Evolutionary conservation across 2,797 vertebrate species (phyloP).

Genomic region (Peromyscus attwateri): DNA sequence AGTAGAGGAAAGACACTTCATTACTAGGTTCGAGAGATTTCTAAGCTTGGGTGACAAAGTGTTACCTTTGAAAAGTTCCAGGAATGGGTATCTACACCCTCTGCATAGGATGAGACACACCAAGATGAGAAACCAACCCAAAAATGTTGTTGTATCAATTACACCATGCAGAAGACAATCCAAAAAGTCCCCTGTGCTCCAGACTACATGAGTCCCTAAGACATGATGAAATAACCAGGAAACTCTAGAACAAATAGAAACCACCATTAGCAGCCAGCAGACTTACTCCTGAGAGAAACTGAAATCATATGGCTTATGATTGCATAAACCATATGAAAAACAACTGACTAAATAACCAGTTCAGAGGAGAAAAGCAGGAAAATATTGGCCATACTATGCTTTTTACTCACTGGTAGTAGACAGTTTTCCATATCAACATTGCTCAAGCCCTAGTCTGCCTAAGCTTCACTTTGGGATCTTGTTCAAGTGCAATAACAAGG

Average conservation of each 20-base stretch:
- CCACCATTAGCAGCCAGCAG: background rate
- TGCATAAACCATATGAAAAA: background rate
- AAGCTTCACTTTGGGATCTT: background rate
- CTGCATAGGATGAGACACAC: background rate
- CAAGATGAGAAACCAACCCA: background rate
- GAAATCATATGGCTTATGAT: background rate
- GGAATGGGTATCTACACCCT: background rate
- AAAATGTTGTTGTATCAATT: background rate
- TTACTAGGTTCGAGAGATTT: background rate
- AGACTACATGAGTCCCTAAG: background rate
- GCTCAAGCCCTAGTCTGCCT: background rate
- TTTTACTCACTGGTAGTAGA: background rate
- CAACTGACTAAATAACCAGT: background rate
- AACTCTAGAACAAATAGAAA: background rate
- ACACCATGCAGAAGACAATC: background rate
- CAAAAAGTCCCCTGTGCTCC: background rate
- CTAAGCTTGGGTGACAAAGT: background rate
- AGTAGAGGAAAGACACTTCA: background rate
- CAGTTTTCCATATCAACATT: background rate
- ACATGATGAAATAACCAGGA: background rate
- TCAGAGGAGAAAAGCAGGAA: background rate
- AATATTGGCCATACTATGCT: fast-evolving
- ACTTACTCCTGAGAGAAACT: background rate
- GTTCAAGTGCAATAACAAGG: background rate
- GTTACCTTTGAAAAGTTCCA: background rate